phyloP scores from a whole-genome alignment of 2,113 vertebrate genomes.

The Cinclus mexicanus region DNA sequence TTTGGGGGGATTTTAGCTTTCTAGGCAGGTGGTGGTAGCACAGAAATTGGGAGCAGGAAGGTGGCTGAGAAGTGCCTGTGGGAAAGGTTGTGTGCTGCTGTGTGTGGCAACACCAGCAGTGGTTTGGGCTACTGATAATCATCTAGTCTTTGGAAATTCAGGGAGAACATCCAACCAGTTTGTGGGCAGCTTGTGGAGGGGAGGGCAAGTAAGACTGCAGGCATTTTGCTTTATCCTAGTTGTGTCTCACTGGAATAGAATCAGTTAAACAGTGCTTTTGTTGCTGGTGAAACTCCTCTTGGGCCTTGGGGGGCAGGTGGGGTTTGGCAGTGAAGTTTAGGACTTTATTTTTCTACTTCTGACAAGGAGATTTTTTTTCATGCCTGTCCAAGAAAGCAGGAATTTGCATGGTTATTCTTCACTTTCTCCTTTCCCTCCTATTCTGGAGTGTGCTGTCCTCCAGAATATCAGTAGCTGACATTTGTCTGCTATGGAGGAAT shows the following conservation, averaged over 20 bases:
- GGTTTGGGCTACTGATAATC: background rate
- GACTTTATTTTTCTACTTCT: background rate
- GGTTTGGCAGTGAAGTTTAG: background rate
- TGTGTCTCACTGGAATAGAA: background rate
- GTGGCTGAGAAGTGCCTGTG: background rate
- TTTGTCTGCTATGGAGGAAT: background rate
- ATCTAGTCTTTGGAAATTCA: background rate
- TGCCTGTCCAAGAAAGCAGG: background rate
- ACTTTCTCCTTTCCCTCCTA: background rate
- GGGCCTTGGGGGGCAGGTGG: background rate
- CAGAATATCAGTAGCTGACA: background rate
- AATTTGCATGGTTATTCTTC: background rate
- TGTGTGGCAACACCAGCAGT: background rate
- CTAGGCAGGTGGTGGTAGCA: background rate
- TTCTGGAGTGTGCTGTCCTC: background rate
- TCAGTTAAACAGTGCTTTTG: background rate
- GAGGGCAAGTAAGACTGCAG: background rate
- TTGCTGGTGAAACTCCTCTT: background rate
- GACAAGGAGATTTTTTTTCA: background rate
- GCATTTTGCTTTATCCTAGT: background rate
- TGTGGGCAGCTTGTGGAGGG: background rate
- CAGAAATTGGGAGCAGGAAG: background rate
- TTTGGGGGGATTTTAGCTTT: background rate
- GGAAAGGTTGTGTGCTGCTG: background rate
- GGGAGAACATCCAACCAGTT: background rate